A percentile compares a stretch with the other conserved stretches of the same genome.
Conservation (phyloP, 2,797 vertebrate genomes). For the Sebastiscus tertius region DNA sequence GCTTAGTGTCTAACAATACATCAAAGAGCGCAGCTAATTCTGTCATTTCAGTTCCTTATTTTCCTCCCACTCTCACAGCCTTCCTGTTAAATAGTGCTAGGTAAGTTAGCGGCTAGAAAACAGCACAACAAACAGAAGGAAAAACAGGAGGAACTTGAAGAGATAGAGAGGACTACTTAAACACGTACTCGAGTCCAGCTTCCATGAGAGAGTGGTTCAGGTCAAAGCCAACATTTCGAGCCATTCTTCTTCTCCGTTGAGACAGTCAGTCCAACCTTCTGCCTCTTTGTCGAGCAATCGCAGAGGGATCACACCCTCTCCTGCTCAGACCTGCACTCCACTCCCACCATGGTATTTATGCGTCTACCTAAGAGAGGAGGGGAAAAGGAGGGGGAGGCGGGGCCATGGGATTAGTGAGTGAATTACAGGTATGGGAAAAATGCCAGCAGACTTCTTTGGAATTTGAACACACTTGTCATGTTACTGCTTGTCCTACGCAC, state of each 20-base stretch:
- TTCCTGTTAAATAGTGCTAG: background rate
- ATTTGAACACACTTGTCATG: constrained; percentile 30
- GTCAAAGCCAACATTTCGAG: constrained; percentile 72
- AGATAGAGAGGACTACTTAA: background rate
- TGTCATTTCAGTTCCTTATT: background rate
- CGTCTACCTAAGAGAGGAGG: constrained; percentile 43
- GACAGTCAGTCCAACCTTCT: background rate
- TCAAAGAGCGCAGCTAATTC: constrained; percentile 28
- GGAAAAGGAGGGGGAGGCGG: constrained; percentile 1
- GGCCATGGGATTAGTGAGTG: background rate
- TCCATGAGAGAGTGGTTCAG: constrained; percentile 53
- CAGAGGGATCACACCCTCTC: constrained; percentile 54
- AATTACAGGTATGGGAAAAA: background rate
- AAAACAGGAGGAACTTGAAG: background rate
- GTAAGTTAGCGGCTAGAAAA: background rate
- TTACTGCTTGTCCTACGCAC: constrained; percentile 37
- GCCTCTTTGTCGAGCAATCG: background rate
- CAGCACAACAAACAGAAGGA: background rate
- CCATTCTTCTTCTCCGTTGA: constrained; percentile 62
- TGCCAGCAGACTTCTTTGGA: constrained; percentile 15
- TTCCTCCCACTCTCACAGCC: background rate
- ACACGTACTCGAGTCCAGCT: constrained; percentile 79
- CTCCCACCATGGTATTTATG: constrained; percentile 63
- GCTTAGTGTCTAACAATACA: background rate
- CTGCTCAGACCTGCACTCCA: constrained; percentile 47